Evolutionary conservation across 2,797 vertebrate genomes (phyloP).

Genomic region (Dryobates pubescens): DNA sequence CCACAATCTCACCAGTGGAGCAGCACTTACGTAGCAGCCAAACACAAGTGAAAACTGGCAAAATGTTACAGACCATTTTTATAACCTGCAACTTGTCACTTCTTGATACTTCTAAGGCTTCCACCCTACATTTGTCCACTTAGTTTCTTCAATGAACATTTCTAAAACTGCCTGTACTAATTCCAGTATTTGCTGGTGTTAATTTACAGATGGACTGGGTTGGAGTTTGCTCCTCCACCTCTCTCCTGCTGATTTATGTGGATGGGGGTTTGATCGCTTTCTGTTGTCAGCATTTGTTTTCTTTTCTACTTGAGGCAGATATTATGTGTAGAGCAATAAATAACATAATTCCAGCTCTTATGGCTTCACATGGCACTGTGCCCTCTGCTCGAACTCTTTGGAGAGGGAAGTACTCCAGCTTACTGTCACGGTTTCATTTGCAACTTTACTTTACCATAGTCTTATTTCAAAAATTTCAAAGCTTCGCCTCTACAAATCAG

Average conservation of each 20-base stretch:
- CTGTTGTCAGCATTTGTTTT: constrained; percentile 65
- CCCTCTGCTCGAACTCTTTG: constrained; percentile 51
- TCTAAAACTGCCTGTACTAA: background rate
- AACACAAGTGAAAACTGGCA: background rate
- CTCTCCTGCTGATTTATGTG: background rate
- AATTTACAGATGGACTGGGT: background rate
- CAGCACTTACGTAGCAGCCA: rapidly evolving
- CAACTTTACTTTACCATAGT: constrained; percentile 66
- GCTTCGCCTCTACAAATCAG: constrained; percentile 76
- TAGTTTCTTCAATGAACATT: background rate
- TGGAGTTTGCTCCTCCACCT: background rate
- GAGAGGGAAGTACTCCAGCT: constrained; percentile 50
- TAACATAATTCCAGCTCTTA: constrained; percentile 36
- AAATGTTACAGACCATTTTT: background rate
- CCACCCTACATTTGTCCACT: background rate
- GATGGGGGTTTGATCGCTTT: constrained; percentile 10
- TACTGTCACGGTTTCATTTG: constrained; percentile 71
- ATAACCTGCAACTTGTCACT: background rate
- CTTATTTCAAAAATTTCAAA: constrained; percentile 76
- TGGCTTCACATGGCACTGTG: constrained; percentile 53
- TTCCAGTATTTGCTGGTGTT: background rate
- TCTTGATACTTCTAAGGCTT: background rate
- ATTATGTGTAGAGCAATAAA: constrained; percentile 48
- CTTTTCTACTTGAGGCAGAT: constrained; percentile 39
- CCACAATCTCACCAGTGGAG: background rate